phyloP scores from a whole-genome alignment of 2,888 invertebrate genomes.

The Lepidocyrtinus sp. region DNA sequence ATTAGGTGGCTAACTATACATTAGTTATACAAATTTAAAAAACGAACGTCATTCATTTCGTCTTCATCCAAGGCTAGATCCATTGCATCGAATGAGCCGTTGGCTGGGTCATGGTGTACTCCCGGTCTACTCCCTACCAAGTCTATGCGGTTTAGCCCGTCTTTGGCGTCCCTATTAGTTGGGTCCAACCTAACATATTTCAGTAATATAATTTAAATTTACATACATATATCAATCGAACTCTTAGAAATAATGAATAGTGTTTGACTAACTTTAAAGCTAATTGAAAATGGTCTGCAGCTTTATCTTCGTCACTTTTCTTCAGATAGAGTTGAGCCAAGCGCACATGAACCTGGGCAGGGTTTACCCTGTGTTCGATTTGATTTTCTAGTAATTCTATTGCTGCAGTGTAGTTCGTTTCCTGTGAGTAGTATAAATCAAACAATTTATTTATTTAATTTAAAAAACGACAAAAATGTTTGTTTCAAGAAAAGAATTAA shows the following conservation, averaged over 20 bases:
- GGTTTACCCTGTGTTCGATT: conserved; percentile 75
- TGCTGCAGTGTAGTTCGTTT: conserved; percentile 79
- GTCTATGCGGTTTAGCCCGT: conserved; percentile 79
- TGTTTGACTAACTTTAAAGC: conserved; percentile 80
- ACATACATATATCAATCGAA: background rate
- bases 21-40: conserved; percentile 5
- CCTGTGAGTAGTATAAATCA: conserved; percentile 71
- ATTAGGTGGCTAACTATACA: background rate
- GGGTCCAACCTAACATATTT: conserved; percentile 77
- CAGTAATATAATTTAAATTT: background rate
- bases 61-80: conserved; percentile 67
- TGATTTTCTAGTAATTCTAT: conserved; percentile 80
- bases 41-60: conserved; percentile 59
- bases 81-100: conserved; percentile 63
- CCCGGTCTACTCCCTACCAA: conserved; percentile 72
- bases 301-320: conserved; percentile 79
- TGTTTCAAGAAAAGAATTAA: background rate
- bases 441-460: background rate
- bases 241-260: background rate
- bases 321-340: conserved; percentile 79
- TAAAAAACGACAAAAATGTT: background rate
- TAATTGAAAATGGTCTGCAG: conserved; percentile 79
- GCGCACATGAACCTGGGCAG: conserved; percentile 79
- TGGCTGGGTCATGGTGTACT: conserved; percentile 53
- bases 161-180: conserved; percentile 77